These are phyloP conservation scores for Lepidotrigona ventralis DNA, from an alignment of 1,140 invertebrate genomes.

Conservation along the genomic window DNA sequence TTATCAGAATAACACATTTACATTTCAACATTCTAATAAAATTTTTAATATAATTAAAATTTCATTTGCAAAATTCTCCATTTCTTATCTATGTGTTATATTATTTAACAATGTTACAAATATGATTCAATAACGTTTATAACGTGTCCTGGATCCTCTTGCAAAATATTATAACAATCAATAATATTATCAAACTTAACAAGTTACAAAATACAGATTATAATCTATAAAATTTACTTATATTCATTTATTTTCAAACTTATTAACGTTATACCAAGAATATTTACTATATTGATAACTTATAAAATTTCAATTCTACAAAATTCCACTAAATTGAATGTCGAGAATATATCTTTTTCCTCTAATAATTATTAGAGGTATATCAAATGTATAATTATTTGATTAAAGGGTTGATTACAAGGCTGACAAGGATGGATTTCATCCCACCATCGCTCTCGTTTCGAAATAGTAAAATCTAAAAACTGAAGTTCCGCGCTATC, in stretches of 20 bases:
- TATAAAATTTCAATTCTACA: too few relatives aligned
- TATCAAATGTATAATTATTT: not conserved
- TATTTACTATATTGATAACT: too few relatives aligned
- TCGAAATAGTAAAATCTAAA: slow-evolving; percentile 56
- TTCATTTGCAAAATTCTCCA: too few relatives aligned
- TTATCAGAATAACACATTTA: too few relatives aligned
- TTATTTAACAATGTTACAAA: too few relatives aligned
- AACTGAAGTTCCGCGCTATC: slow-evolving; percentile 30
- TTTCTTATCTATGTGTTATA: too few relatives aligned
- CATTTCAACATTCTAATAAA: too few relatives aligned
- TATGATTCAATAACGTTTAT: not conserved
- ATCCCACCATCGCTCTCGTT: slow-evolving; percentile 73
- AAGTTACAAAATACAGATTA: not conserved
- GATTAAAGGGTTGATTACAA: slow-evolving; percentile 72
- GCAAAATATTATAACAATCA: not conserved
- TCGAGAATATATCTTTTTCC: not conserved
- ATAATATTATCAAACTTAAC: not conserved
- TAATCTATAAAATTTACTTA: too few relatives aligned
- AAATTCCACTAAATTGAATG: too few relatives aligned
- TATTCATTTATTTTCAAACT: too few relatives aligned
- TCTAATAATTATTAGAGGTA: not conserved
- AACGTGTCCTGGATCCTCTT: not conserved
- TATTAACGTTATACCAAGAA: too few relatives aligned
- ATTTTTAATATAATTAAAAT: too few relatives aligned
- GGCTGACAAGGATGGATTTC: slow-evolving; percentile 76